Evolutionary conservation across 2,113 vertebrate genomes (phyloP).

Genomic region (Eolophus roseicapilla): DNA sequence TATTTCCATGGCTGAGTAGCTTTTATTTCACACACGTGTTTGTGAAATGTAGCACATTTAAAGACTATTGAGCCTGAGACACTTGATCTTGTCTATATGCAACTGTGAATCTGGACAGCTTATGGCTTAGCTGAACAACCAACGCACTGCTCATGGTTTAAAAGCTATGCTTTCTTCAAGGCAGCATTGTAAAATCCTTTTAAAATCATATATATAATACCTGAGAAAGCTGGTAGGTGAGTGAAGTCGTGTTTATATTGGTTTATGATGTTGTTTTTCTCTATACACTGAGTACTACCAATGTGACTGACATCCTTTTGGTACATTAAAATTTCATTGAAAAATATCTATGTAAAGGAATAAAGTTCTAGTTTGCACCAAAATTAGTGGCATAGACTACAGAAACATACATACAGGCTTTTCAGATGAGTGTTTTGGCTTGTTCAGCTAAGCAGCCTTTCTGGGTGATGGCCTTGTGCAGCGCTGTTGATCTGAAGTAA

Average conservation of each 20-base stretch:
- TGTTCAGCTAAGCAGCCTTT: slow-evolving; percentile 77
- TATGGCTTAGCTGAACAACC: slow-evolving; percentile 75
- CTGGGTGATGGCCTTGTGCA: slow-evolving; percentile 77
- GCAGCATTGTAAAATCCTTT: not conserved
- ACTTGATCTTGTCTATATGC: slow-evolving; percentile 54
- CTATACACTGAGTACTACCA: not conserved
- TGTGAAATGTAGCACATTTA: slow-evolving; percentile 48
- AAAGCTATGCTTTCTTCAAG: not conserved
- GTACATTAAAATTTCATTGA: not conserved
- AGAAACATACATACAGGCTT: not conserved
- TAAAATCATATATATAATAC: not conserved
- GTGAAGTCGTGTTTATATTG: not conserved
- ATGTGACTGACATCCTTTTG: not conserved
- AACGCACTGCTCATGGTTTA: not conserved
- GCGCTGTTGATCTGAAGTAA: slow-evolving; percentile 73
- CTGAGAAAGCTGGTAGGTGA: not conserved
- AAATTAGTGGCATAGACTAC: not conserved
- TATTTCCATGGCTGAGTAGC: slow-evolving; percentile 79
- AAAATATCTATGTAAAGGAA: not conserved
- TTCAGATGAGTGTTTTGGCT: slow-evolving; percentile 45
- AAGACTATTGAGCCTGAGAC: slow-evolving; percentile 31
- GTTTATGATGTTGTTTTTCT: not conserved
- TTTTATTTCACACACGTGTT: slow-evolving; percentile 45
- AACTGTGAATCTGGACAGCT: slow-evolving; percentile 64
- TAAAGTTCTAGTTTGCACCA: not conserved